phyloP scores from a whole-genome alignment of 2,797 vertebrate genomes.

The Leptatherina wallacei region DNA sequence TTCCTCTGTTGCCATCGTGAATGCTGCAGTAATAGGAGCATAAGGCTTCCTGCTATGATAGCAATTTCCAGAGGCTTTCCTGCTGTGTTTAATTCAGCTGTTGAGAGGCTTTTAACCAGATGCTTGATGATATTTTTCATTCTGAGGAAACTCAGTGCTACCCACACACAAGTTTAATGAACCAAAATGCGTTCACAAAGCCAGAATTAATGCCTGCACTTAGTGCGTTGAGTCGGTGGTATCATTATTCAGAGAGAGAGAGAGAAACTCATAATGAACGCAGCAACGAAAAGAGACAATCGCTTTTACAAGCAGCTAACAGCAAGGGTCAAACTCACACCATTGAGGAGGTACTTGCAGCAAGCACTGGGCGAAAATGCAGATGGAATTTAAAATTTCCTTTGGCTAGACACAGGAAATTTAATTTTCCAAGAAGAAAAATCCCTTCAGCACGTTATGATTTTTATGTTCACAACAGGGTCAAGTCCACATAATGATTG shows the following conservation, averaged over 20 bases:
- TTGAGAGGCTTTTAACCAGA: constrained; percentile 78
- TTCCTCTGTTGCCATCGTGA: constrained; percentile 47
- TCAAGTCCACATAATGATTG: no score
- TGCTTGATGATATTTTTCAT: constrained; percentile 45
- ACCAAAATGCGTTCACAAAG: constrained; percentile 43
- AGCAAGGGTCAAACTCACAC: constrained; percentile 10
- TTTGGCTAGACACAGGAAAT: no score
- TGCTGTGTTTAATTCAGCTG: constrained; percentile 76
- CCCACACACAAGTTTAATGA: constrained; percentile 62
- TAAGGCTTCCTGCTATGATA: constrained; percentile 53
- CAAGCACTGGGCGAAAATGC: background rate
- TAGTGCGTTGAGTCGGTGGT: constrained; percentile 11
- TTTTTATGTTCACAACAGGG: background rate
- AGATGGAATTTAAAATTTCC: background rate
- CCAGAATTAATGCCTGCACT: constrained; percentile 37
- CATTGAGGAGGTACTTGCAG: background rate
- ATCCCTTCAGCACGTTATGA: background rate
- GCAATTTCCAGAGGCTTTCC: constrained; percentile 76
- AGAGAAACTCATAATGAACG: constrained; percentile 7
- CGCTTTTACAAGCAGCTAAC: constrained; percentile 29
- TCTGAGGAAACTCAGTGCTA: constrained; percentile 37
- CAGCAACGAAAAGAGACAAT: constrained; percentile 30
- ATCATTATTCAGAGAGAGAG: constrained; percentile 32
- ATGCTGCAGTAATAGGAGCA: constrained; percentile 49
- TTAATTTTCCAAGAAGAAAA: no score